These are phyloP conservation scores for Ephialtes manifestator DNA, from an alignment of 2,888 invertebrate genomes.

Conservation along the genomic window DNA sequence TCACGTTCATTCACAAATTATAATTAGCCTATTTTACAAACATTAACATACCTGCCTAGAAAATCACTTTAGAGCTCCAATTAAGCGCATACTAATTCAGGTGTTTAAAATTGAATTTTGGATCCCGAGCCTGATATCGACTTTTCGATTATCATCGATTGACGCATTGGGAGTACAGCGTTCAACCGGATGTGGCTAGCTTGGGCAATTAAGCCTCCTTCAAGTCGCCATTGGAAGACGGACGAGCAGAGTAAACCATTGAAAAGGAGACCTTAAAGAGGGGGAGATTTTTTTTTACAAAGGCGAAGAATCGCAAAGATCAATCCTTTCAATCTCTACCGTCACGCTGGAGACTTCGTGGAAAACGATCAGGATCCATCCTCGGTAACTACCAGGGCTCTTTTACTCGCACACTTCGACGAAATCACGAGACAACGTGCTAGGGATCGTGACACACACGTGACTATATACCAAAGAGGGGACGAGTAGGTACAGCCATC, in stretches of 20 bases:
- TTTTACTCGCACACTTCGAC: slow-evolving; percentile 34
- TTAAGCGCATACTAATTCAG: not conserved
- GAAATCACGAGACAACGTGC: slow-evolving; percentile 49
- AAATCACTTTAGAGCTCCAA: not conserved
- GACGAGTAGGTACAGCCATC: slow-evolving; percentile 30
- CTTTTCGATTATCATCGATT: slow-evolving; percentile 69
- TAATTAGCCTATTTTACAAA: not conserved
- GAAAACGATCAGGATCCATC: slow-evolving; percentile 55
- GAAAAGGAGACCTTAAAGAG: not conserved
- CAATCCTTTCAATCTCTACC: slow-evolving; percentile 56
- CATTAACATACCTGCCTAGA: not conserved
- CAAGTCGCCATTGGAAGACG: slow-evolving; percentile 35
- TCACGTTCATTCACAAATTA: not conserved
- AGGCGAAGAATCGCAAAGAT: slow-evolving; percentile 57
- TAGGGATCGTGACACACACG: slow-evolving; percentile 49
- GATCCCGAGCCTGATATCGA: slow-evolving; percentile 57
- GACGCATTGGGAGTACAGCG: slow-evolving; percentile 16
- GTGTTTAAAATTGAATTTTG: slow-evolving; percentile 4
- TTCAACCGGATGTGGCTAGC: slow-evolving; percentile 38
- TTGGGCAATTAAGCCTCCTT: slow-evolving; percentile 67
- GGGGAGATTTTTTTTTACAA: slow-evolving; percentile 27
- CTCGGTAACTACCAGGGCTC: not conserved
- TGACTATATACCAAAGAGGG: not conserved
- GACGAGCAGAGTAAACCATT: slow-evolving; percentile 17
- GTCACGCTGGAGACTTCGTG: slow-evolving; percentile 45